Conservation (phyloP, 2,888 invertebrate species). For the Patella caerulea region DNA sequence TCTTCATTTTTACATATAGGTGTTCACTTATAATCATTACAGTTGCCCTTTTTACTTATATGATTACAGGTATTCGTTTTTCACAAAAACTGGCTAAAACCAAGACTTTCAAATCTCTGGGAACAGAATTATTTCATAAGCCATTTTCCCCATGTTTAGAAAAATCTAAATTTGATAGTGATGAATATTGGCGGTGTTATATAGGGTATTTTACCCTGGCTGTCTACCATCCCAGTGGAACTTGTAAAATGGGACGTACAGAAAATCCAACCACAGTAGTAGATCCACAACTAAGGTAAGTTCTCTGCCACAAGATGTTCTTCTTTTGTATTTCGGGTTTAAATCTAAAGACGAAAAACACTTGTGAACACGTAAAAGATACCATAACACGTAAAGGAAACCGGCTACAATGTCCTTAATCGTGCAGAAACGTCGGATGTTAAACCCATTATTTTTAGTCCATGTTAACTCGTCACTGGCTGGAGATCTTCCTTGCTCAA, state of each 20-base stretch:
- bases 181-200: constrained; percentile 45
- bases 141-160: constrained; percentile 31
- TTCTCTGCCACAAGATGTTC: too few species aligned
- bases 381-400: too few species aligned
- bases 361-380: too few species aligned
- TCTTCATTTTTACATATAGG: too few species aligned
- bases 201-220: constrained; percentile 34
- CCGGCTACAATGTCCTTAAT: too few species aligned
- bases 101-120: constrained; percentile 32
- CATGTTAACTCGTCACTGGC: too few species aligned
- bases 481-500: too few species aligned
- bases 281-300: constrained; percentile 74
- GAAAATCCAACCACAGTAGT: constrained; percentile 76
- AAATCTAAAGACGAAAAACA: too few species aligned
- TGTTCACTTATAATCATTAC: too few species aligned
- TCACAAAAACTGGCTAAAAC: constrained; percentile 23
- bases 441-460: too few species aligned
- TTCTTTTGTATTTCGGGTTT: too few species aligned
- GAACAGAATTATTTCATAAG: constrained; percentile 29
- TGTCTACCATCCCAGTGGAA: constrained; percentile 79
- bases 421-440: too few species aligned
- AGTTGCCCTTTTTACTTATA: background rate
- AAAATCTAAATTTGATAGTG: constrained; percentile 31
- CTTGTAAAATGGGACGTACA: constrained; percentile 79
- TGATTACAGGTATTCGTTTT: constrained; percentile 20